phyloP scores from a whole-genome alignment of 1,140 invertebrate genomes.

The Philotrypesis tridentata region DNA sequence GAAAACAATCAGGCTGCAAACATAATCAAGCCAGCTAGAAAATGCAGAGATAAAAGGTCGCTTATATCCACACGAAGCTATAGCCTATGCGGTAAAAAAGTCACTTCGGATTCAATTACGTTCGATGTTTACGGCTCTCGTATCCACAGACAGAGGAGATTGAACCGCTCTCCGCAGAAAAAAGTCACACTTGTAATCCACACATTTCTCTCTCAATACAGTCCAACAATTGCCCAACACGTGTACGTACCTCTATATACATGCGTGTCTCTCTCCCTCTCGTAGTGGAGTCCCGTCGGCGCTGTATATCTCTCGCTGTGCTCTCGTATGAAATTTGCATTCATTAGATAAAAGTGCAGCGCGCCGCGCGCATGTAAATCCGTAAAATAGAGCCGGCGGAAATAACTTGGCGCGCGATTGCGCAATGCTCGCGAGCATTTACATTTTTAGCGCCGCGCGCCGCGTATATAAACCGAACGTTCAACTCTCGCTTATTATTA shows the following conservation, averaged over 20 bases:
- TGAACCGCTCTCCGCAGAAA: neutral
- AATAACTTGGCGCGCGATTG: conserved; percentile 35
- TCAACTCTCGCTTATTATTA: conserved; percentile 13
- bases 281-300: neutral
- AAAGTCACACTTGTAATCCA: neutral
- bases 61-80: neutral
- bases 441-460: conserved; percentile 18
- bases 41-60: neutral
- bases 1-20: neutral
- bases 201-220: neutral
- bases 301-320: neutral
- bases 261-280: neutral
- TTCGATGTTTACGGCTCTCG: neutral
- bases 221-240: conserved; percentile 28
- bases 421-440: conserved; percentile 30
- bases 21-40: neutral
- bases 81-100: neutral
- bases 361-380: conserved; percentile 19
- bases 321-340: conserved; percentile 23
- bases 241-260: neutral
- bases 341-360: conserved; percentile 40
- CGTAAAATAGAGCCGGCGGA: conserved; percentile 35
- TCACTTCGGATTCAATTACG: conserved; percentile 5
- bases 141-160: neutral
- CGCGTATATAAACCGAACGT: neutral